Conservation (phyloP, 2,113 vertebrate species). For the Elaphurus davidianus region DNA sequence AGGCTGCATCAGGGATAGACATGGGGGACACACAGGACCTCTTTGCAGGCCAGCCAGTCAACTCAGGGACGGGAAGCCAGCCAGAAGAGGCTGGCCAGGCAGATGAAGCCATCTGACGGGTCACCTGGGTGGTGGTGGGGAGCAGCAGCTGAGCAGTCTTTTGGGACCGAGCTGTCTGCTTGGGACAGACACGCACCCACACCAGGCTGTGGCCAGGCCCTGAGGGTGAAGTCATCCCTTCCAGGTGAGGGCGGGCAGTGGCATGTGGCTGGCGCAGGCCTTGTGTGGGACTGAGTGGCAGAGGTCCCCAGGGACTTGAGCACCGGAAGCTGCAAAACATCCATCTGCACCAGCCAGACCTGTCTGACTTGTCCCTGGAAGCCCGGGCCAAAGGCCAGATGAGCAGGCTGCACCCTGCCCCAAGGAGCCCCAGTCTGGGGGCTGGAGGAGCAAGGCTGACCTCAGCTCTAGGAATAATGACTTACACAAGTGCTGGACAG, state of each 20-base stretch:
- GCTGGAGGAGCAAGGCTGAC: not conserved
- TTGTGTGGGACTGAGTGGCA: not conserved
- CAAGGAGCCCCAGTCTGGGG: not conserved
- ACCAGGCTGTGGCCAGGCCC: not conserved
- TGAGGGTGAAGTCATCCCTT: not conserved
- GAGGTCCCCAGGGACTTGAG: not conserved
- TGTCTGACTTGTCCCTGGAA: constrained; percentile 48
- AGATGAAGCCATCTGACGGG: not conserved
- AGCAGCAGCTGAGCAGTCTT: not conserved
- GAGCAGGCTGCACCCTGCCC: not conserved
- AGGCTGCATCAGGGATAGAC: not conserved
- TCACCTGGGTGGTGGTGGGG: not conserved
- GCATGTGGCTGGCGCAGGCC: not conserved
- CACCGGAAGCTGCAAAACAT: not conserved
- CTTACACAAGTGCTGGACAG: not conserved
- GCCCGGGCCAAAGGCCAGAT: constrained; percentile 6
- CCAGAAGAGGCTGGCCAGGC: not conserved
- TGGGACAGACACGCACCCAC: too few relatives aligned
- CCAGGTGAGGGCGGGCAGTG: not conserved
- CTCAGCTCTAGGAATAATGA: not conserved
- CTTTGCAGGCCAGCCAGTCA: not conserved
- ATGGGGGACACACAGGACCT: not conserved
- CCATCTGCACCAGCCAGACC: constrained; percentile 37
- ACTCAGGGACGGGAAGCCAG: not conserved
- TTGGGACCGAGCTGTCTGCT: not conserved